Percentiles rank a stretch among this genome's conserved stretches.
These are phyloP conservation scores for Suricata suricatta DNA, from an alignment of 2,113 vertebrate genomes.

Conservation along the genomic window DNA sequence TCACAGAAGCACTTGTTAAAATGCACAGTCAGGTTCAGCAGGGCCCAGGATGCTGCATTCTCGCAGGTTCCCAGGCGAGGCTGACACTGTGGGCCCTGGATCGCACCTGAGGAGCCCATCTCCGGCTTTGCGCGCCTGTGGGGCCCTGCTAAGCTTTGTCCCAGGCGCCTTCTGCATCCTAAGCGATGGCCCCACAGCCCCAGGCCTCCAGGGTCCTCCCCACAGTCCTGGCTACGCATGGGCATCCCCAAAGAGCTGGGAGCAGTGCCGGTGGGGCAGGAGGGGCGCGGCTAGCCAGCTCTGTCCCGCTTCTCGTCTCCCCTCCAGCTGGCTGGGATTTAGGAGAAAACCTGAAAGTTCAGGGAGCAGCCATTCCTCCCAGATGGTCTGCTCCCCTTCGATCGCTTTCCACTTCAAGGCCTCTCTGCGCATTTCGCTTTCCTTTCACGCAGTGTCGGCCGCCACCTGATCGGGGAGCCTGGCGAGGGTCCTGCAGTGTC, in stretches of 20 bases:
- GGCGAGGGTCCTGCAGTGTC: rapidly evolving
- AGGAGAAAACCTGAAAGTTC: rapidly evolving
- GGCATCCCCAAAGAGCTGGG: background rate
- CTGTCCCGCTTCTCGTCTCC: rapidly evolving
- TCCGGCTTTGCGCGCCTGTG: rapidly evolving
- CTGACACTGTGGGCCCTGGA: no score
- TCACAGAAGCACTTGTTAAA: rapidly evolving
- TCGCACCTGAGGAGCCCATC: background rate
- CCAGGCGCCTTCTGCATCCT: rapidly evolving
- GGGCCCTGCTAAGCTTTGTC: rapidly evolving
- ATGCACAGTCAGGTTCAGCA: background rate
- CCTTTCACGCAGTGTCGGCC: rapidly evolving
- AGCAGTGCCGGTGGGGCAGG: rapidly evolving
- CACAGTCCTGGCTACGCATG: background rate
- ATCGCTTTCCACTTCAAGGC: background rate
- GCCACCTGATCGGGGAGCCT: rapidly evolving
- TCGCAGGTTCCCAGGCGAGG: background rate
- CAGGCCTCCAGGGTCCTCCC: background rate
- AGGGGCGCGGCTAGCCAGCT: no score
- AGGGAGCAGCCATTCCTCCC: background rate
- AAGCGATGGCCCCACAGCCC: background rate
- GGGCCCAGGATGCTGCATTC: background rate
- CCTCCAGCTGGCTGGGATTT: background rate
- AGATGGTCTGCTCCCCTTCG: background rate
- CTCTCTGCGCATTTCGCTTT: rapidly evolving